phyloP scores from a whole-genome alignment of 2,888 invertebrate species.

The Meloe dianella region DNA sequence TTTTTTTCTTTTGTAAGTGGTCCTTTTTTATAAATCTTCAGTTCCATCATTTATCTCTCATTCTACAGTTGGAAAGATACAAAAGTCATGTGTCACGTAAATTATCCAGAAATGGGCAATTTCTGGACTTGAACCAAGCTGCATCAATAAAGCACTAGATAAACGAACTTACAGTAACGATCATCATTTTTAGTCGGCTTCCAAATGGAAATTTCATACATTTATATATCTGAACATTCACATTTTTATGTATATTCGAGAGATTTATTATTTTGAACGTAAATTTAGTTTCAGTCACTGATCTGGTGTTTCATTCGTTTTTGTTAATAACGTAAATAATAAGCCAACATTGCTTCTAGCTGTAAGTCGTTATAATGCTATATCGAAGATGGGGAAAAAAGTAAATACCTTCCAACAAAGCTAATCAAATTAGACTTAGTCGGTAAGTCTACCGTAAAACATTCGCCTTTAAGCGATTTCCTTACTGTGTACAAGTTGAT shows the following conservation, averaged over 20 bases:
- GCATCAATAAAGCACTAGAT: background rate
- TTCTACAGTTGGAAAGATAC: background rate
- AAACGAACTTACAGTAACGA: background rate
- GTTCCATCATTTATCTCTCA: background rate
- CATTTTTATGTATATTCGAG: background rate
- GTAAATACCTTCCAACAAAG: background rate
- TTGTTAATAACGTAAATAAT: background rate
- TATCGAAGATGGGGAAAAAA: background rate
- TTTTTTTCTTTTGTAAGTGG: background rate
- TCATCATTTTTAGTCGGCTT: background rate
- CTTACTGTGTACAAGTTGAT: background rate
- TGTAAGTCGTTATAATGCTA: background rate
- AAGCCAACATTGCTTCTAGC: background rate
- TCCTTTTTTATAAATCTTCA: background rate
- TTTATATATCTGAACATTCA: background rate
- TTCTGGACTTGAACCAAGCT: background rate
- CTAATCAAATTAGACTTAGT: conserved; percentile 11
- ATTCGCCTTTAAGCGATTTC: conserved; percentile 3
- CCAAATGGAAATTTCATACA: background rate
- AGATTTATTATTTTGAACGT: too few species aligned
- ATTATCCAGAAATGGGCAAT: background rate
- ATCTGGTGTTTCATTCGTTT: background rate
- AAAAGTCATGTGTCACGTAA: background rate
- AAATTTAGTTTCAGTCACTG: background rate
- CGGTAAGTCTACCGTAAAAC: background rate